phyloP scores from a whole-genome alignment of 2,113 vertebrate genomes.

The Megatriorchis doriae region DNA sequence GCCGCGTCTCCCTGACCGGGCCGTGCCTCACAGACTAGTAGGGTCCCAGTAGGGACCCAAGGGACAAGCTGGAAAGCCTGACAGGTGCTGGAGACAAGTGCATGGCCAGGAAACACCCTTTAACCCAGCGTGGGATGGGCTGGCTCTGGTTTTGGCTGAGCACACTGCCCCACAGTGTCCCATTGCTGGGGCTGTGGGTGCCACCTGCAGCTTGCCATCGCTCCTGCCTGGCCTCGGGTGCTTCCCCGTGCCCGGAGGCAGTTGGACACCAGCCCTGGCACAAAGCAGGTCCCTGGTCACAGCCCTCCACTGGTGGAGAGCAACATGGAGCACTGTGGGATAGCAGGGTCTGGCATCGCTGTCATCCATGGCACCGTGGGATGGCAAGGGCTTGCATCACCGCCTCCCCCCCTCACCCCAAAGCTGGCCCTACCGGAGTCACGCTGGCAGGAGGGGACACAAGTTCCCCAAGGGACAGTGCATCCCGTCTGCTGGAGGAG shows the following conservation, averaged over 20 bases:
- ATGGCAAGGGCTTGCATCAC: rapidly evolving
- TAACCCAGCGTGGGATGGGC: rapidly evolving
- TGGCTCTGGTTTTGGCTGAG: rapidly evolving
- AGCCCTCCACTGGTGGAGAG: background rate
- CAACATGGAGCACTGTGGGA: background rate
- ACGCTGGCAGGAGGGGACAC: background rate
- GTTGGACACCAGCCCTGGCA: background rate
- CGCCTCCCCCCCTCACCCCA: background rate
- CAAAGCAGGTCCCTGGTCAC: background rate
- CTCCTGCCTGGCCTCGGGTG: background rate
- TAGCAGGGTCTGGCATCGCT: background rate
- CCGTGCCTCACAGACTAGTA: background rate
- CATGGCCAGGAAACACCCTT: rapidly evolving
- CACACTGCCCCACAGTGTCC: rapidly evolving
- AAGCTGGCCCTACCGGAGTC: background rate
- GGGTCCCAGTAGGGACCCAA: background rate
- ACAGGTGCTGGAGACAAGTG: rapidly evolving
- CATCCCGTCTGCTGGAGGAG: background rate
- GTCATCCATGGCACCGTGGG: background rate
- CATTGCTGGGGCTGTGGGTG: rapidly evolving
- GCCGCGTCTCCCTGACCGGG: rapidly evolving
- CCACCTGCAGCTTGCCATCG: background rate
- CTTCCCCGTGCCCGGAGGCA: background rate
- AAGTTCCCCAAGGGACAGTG: background rate
- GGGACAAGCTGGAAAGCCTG: background rate